phyloP scores from a whole-genome alignment of 2,797 vertebrate genomes.

The Buphagus erythrorhynchus region DNA sequence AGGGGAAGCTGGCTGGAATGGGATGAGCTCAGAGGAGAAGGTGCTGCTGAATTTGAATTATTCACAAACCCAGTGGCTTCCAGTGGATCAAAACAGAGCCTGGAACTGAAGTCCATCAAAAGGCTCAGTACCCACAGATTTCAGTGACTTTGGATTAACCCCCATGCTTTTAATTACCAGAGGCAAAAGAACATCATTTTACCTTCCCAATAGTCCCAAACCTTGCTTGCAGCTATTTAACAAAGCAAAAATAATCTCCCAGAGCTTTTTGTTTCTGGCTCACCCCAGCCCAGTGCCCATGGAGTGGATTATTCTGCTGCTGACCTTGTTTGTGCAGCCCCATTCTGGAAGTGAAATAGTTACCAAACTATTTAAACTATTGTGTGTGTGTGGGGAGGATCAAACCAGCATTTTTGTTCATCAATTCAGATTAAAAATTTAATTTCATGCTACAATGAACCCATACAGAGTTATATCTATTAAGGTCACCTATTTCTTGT shows the following conservation, averaged over 20 bases:
- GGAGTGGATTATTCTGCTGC: background rate
- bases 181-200: background rate
- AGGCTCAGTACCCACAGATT: background rate
- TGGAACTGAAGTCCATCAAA: background rate
- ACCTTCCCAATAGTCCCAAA: background rate
- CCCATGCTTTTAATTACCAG: background rate
- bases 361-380: conserved; percentile 63
- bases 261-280: background rate
- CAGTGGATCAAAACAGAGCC: background rate
- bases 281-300: background rate
- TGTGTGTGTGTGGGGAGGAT: conserved; percentile 58
- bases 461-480: conserved; percentile 76
- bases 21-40: background rate
- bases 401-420: conserved; percentile 76
- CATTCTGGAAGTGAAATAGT: conserved; percentile 64
- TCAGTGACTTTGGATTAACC: background rate
- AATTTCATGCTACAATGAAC: conserved; percentile 82
- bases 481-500: conserved; percentile 76
- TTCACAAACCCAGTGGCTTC: background rate
- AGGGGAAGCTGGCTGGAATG: background rate
- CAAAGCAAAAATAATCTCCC: background rate
- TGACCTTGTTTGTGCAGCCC: background rate
- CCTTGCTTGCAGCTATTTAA: background rate
- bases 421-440: conserved; percentile 83
- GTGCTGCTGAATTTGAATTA: background rate